Conservation (phyloP, 2,888 invertebrate genomes). For the Drepana falcataria region DNA sequence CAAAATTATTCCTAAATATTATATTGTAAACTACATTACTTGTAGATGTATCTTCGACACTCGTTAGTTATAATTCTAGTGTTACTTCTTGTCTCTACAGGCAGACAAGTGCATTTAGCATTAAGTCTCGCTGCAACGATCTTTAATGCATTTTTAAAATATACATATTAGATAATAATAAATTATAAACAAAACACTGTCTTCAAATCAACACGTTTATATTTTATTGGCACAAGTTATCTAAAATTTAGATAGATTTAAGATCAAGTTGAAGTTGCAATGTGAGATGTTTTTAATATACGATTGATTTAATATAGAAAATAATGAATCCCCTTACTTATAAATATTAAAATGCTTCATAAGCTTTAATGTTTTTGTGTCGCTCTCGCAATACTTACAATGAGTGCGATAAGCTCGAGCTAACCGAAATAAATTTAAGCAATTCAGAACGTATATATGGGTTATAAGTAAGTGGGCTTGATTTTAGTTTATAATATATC, state of each 20-base stretch:
- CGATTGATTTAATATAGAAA: slow-evolving; percentile 21
- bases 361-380: background rate
- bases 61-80: slow-evolving; percentile 39
- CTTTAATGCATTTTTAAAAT: slow-evolving; percentile 53
- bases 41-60: slow-evolving; percentile 36
- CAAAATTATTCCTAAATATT: slow-evolving; percentile 40
- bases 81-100: slow-evolving; percentile 23
- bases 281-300: slow-evolving; percentile 32
- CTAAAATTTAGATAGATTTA: slow-evolving; percentile 46
- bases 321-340: slow-evolving; percentile 14
- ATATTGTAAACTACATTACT: slow-evolving; percentile 44
- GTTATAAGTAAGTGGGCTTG: background rate
- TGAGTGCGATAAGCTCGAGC: background rate
- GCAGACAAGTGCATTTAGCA: slow-evolving; percentile 31
- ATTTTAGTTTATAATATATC: slow-evolving; percentile 19
- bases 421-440: background rate
- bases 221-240: slow-evolving; percentile 67
- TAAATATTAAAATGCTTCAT: background rate
- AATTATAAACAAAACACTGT: slow-evolving; percentile 34
- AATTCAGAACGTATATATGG: slow-evolving; percentile 3
- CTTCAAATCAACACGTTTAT: slow-evolving; percentile 57
- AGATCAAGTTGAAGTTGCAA: slow-evolving; percentile 45
- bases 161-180: slow-evolving; percentile 26
- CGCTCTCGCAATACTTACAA: background rate
- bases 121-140: slow-evolving; percentile 66